A percentile compares a stretch with the other conserved stretches of the same genome.
Conservation (phyloP, 2,888 invertebrate species). For the Scelioninae gen. 1 region DNA sequence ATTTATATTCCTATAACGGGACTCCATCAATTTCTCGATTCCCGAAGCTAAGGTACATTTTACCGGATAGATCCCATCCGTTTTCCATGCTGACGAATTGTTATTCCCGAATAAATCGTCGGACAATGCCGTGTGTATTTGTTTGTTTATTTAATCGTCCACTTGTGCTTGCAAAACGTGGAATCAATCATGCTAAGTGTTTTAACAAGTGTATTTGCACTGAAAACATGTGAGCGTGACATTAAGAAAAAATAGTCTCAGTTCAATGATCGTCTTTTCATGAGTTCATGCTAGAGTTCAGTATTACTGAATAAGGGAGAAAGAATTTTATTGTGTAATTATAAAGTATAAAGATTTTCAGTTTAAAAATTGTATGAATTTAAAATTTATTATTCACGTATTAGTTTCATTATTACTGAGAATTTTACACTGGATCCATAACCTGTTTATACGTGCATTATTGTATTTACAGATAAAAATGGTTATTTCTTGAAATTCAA, state of each 20-base stretch:
- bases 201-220: slow-evolving; percentile 59
- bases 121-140: slow-evolving; percentile 11
- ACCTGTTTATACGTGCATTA: no score
- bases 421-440: no score
- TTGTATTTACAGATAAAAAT: no score
- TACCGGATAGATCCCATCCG: no score
- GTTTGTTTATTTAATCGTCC: slow-evolving; percentile 42
- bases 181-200: slow-evolving; percentile 54
- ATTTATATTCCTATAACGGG: slow-evolving; percentile 17
- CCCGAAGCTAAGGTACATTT: not conserved
- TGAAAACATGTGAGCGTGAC: slow-evolving; percentile 49
- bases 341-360: no score
- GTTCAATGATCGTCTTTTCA: slow-evolving; percentile 56
- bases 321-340: no score
- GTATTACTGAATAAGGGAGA: not conserved
- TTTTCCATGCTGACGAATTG: slow-evolving; percentile 6
- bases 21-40: slow-evolving; percentile 23
- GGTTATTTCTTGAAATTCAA: no score
- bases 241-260: slow-evolving; percentile 45
- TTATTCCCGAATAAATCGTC: slow-evolving; percentile 2
- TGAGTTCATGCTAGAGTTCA: slow-evolving; percentile 40
- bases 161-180: slow-evolving; percentile 23
- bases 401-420: no score
- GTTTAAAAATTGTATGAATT: no score
- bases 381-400: no score